Base-by-base conservation (phyloP, 2,113 vertebrate genomes). In the Strix uralensis region DNA sequence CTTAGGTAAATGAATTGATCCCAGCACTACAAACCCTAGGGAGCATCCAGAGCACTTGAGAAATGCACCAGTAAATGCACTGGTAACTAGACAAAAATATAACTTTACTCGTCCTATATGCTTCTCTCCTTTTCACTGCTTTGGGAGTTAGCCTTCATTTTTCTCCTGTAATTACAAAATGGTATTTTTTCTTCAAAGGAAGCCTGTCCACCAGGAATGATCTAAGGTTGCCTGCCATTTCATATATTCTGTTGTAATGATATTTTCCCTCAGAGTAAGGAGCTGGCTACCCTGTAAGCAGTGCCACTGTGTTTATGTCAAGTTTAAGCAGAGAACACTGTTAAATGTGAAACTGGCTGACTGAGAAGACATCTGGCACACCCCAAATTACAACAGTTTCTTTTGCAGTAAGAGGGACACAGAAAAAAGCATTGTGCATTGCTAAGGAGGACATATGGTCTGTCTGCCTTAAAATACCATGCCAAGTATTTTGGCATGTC, bases 291-390 rank as follows among this genome's bases (percentile, higher is more conserved):
- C 73, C 55, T 22, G 22, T 65, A 36, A 93, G 42, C 20, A 36
- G 8, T n/a, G 21, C 13, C 62, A 81, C 42, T 46, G 59, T 69
- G 59, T 65, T 92, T 90, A 81, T 77, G 51, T 85, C 66, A 90
- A 40, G 55, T 75, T 71, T 79, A 51, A 55, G 59, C 36, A 86
- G 29, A 84, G 40, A 82, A n/a, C 30, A 34, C 42, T 49, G 71
- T 65, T 92, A 94, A 83, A 91, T 44, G 61, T 67, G 75, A 92
- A 92, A 70, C 29, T 93, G 67, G 72, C 62, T 90, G 46, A 86
- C 32, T 86, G 67, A 94, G 63, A 83, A 92, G 77, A 88, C 92
- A 97, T 97, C 95, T 96, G 96, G 94, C 79, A 81, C 62, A 82
- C 15, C 49, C 54, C 21, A 88, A 78, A 87, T 88, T 46, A 51